These are phyloP conservation scores for Denticeps clupeoides DNA, from an alignment of 2,797 vertebrate species.

Conservation along the genomic window DNA sequence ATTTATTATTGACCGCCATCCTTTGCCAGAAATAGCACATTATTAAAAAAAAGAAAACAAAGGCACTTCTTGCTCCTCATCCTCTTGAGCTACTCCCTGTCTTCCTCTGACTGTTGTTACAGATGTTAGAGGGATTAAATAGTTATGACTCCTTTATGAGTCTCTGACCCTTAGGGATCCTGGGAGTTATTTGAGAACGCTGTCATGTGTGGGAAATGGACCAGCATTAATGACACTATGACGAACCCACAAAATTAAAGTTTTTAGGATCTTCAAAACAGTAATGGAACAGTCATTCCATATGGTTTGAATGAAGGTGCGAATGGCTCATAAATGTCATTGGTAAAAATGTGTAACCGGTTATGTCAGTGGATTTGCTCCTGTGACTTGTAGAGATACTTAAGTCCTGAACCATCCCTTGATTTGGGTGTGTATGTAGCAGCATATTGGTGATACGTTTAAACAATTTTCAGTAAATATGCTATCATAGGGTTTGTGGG, in stretches of 20 bases:
- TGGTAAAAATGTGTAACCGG: conserved; percentile 1
- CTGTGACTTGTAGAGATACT: too few relatives aligned
- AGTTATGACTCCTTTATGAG: conserved; percentile 14
- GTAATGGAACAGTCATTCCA: background rate
- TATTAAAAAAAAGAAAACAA: background rate
- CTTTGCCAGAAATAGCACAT: background rate
- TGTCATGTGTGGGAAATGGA: conserved; percentile 9
- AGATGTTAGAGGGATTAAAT: conserved; percentile 14
- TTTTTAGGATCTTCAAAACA: background rate
- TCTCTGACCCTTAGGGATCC: conserved; percentile 11
- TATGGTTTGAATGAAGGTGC: background rate
- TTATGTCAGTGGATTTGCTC: too few relatives aligned
- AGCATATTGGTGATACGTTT: too few relatives aligned
- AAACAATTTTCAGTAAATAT: too few relatives aligned
- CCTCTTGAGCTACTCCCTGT: too few relatives aligned
- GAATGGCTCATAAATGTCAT: background rate
- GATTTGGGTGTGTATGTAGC: too few relatives aligned
- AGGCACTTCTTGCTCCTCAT: background rate
- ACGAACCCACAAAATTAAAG: too few relatives aligned
- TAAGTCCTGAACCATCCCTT: too few relatives aligned
- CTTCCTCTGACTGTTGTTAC: conserved; percentile 16
- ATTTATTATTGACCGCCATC: background rate
- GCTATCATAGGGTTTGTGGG: too few relatives aligned
- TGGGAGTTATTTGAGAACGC: conserved; percentile 17
- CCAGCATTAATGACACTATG: conserved; percentile 6